These are phyloP conservation scores for Lasius fuliginosus DNA, from an alignment of 2,888 invertebrate species.

Conservation along the genomic window DNA sequence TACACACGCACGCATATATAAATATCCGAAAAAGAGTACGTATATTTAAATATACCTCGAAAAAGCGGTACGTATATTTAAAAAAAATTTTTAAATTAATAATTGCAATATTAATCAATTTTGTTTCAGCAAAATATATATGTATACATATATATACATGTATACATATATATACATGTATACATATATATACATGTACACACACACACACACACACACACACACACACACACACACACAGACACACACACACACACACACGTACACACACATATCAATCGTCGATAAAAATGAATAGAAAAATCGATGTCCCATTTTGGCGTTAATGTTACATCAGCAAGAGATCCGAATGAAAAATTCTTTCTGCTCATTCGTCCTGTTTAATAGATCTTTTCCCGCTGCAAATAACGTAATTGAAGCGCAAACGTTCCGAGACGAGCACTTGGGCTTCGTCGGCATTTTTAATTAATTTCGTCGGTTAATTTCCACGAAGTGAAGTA, in stretches of 20 bases:
- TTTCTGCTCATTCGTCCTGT: background rate
- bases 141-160: too few species aligned
- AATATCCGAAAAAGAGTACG: background rate
- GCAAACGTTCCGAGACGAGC: slow-evolving; percentile 14
- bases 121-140: background rate
- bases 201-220: too few species aligned
- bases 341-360: slow-evolving; percentile 12
- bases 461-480: slow-evolving; percentile 52
- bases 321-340: background rate
- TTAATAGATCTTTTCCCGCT: slow-evolving; percentile 21
- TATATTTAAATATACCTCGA: background rate
- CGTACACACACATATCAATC: background rate
- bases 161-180: background rate
- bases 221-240: too few species aligned
- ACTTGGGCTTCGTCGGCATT: slow-evolving; percentile 22
- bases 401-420: slow-evolving; percentile 35
- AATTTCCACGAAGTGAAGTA: slow-evolving; percentile 30
- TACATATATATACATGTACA: too few species aligned
- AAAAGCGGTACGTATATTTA: background rate
- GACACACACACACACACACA: too few species aligned
- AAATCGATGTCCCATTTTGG: background rate
- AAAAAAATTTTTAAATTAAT: background rate
- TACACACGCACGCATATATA: background rate
- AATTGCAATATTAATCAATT: background rate
- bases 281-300: background rate